Conservation (phyloP, 2,888 invertebrate species). For the Keiferia lycopersicella region DNA sequence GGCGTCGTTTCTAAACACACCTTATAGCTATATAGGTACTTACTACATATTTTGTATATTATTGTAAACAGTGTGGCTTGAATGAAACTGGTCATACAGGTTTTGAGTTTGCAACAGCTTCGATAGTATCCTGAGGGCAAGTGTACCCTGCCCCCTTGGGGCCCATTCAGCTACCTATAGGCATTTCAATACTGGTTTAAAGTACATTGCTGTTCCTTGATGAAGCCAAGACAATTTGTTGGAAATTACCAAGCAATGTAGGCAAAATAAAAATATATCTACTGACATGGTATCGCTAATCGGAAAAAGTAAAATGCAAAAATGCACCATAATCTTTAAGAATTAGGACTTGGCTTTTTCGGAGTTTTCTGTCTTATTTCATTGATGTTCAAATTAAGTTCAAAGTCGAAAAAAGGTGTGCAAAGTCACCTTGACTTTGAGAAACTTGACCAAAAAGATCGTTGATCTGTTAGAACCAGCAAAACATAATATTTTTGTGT, state of each 20-base stretch:
- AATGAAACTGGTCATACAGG: slow-evolving; percentile 45
- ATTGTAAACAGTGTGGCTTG: slow-evolving; percentile 33
- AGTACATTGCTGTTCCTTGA: not conserved
- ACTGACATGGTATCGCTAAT: not conserved
- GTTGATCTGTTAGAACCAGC: not conserved
- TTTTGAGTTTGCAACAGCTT: slow-evolving; percentile 40
- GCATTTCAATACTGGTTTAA: not conserved
- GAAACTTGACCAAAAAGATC: not conserved
- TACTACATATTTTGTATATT: slow-evolving; percentile 20
- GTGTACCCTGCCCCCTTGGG: not conserved
- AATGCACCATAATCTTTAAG: not conserved
- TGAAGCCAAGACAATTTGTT: not conserved
- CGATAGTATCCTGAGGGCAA: slow-evolving; percentile 26
- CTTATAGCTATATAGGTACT: slow-evolving; percentile 14
- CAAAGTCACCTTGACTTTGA: slow-evolving; percentile 19
- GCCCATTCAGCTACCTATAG: not conserved
- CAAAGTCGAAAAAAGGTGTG: too few species aligned
- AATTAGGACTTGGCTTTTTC: not conserved
- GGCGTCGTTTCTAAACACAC: slow-evolving; percentile 15
- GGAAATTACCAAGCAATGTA: not conserved
- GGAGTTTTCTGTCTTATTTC: not conserved
- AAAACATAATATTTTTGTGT: too few species aligned
- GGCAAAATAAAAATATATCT: not conserved
- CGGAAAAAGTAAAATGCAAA: not conserved
- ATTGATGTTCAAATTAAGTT: not conserved